Evolutionary conservation across 2,888 invertebrate species (phyloP), one percentile per base, ranked within the genome.

Genomic region (Nomada ferruginata): DNA sequence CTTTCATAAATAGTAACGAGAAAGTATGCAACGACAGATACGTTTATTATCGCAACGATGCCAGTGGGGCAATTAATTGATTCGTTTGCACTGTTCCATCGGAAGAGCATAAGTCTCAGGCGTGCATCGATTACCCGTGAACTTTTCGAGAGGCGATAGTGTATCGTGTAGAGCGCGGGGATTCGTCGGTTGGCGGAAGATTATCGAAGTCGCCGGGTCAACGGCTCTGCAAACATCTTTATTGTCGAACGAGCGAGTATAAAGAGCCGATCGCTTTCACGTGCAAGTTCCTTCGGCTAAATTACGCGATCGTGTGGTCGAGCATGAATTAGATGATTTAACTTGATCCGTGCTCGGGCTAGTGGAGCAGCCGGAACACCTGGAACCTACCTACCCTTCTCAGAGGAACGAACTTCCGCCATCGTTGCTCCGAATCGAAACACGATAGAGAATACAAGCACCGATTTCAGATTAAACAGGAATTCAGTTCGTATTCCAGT

Each of bases 181-280:
- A 76, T 82, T 81, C 79, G 73, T 52, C 79, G 47, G 20, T 4
- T 7, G 36, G 42, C 13, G 78, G 78, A 53, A 61, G 79, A 79
- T 81, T 69, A 69, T 61, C 83, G 78, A 71, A 85, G 79, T 73
- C 71, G 69, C 61, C 85, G 64, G 85, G 85, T 85, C 82, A 79
- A 80, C 66, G 76, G 80, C 71, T 76, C 44, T 18, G 77, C 72
- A 81, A 84, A 86, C 86, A 80, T 87, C 87, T 86, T 86, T 87
- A 86, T 86, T 83, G 79, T 85, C 85, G 78, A 65, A 52, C 75
- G 80, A 78, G 57, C 80, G 80, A 75, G 76, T 85, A 74, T 63
- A 83, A 85, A 87, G 78, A 85, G 76, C 26, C 75, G 79, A 68
- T 75, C 85, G 87, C 87, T 87, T 86, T 87, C 86, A 82, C 86